Base-by-base conservation (phyloP, 2,797 vertebrate species). In the Catostomus latipinnis region DNA sequence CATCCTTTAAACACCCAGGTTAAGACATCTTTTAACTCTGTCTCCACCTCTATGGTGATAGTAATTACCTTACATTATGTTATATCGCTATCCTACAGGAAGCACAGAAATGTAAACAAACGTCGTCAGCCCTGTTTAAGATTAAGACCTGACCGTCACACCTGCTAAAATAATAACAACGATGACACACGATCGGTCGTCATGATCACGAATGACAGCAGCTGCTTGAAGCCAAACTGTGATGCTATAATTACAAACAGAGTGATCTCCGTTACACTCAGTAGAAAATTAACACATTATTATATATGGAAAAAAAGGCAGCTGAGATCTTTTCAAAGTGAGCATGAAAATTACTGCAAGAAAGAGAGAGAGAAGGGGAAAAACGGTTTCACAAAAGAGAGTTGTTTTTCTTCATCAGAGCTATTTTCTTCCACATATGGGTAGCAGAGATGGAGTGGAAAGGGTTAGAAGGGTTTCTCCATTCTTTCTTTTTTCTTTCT, bases 1-100 rank as follows among this genome's bases (percentile, higher is more conserved):
- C 56, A 67, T 62, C 63, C 52, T 60, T 66, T 54, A 68, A 61
- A 63, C 50, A 22, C 61, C 67, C 81, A 79, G 84, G 78, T 85
- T 79, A 85, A 75, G 22, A 65, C 71, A 65, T 58, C 50, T 75
- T 75, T 85, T 75, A 16, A 63, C 56, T 72, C 12, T 0, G 0
- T 49, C 61, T 62, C 43, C 6, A 69, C 83, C 18, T 63, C 71
- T 56, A 72, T 52, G 76, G 78, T 43, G 74, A 78, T 74, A 54
- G 13, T 70, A 76, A 78, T 81, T 82, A 69, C 69, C 46, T 57
- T n/a, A 60, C 50, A 67, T 72, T 53, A 54, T 77, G 57, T 61
- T 10, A 18, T 57, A 67, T 57, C 16, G n/a, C 46, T 60, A 48
- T 67, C 49, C 54, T 58, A 54, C 80, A 73, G 78, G 49, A 74